Evolutionary conservation across 2,113 vertebrate genomes (phyloP), one percentile per base, ranked within the genome.

Genomic region (Poeciliopsis retropinna): DNA sequence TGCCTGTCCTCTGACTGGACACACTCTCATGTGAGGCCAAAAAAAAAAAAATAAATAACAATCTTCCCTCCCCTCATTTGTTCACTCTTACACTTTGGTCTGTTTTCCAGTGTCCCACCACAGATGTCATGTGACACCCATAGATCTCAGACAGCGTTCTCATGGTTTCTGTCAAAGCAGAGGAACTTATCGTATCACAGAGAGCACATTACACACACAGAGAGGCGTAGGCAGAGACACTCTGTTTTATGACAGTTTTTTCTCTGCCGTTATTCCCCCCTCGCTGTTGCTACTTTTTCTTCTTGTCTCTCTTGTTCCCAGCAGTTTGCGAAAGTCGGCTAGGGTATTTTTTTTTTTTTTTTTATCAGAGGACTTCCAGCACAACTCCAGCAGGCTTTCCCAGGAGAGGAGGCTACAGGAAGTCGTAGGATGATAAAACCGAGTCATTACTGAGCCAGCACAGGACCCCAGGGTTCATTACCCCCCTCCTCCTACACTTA

Each of bases 401-500:
- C 92, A 86, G 85, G 93, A 90, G 94, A 91, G 86, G 79, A 89
- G 89, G 90, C 91, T 74, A 88, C 91, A 92, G 94, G 92, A 95
- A 94, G 92, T 94, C 87, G 92, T 92, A 94, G 91, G 90, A 93
- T 93, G 93, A 93, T 94, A 93, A 93, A 94, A 93, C 85, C 80
- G 90, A 83, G 87, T 92, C 89, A 91, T 91, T 93, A 92, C 85
- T 90, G 80, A 86, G 87, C 84, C 84, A 89, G 88, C 87, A 68
- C 84, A 92, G 86, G 89, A 93, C 91, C 90, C 87, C 77, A 85
- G 92, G 92, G 92, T 94, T 93, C 89, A 93, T 91, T 92, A 89
- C 84, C 87, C 91, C 81, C 82, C 75, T 62, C 65, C 47, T 79
- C 76, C 83, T 79, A 76, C 89, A 87, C 85, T 86, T 70, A 79